These are phyloP conservation scores for Tetropium fuscum DNA, from an alignment of 2,888 invertebrate genomes.

Conservation along the genomic window DNA sequence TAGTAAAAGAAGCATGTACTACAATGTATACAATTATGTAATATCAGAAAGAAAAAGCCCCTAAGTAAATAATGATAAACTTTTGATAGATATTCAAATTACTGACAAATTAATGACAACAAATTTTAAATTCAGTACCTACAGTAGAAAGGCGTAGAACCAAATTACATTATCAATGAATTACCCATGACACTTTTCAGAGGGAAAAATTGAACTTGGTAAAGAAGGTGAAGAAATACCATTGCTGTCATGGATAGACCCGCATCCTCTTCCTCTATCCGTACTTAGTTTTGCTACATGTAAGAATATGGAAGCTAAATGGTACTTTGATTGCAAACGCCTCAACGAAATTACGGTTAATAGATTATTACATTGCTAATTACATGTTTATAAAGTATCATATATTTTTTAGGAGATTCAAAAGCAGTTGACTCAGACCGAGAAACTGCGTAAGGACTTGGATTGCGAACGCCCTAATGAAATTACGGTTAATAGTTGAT, in stretches of 20 bases:
- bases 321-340: conserved; percentile 75
- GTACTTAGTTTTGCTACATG: conserved; percentile 79
- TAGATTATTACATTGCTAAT: not conserved
- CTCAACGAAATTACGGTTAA: conserved; percentile 38
- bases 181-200: conserved; percentile 64
- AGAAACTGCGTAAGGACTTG: conserved; percentile 69
- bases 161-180: no score
- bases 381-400: not conserved
- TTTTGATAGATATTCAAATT: no score
- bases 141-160: no score
- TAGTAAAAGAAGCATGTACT: conserved; percentile 9
- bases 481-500: no score
- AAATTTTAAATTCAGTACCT: no score
- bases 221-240: conserved; percentile 73
- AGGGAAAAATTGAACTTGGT: conserved; percentile 73
- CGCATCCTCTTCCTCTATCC: conserved; percentile 71
- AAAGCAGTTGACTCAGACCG: conserved; percentile 66
- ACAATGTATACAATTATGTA: conserved; percentile 24
- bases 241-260: conserved; percentile 72
- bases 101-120: no score
- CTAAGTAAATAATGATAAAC: no score
- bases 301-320: conserved; percentile 74
- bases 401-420: conserved; percentile 61
- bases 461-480: no score
- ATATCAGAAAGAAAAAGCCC: no score